phyloP scores from a whole-genome alignment of 2,113 vertebrate genomes.

The Vidua chalybeata region DNA sequence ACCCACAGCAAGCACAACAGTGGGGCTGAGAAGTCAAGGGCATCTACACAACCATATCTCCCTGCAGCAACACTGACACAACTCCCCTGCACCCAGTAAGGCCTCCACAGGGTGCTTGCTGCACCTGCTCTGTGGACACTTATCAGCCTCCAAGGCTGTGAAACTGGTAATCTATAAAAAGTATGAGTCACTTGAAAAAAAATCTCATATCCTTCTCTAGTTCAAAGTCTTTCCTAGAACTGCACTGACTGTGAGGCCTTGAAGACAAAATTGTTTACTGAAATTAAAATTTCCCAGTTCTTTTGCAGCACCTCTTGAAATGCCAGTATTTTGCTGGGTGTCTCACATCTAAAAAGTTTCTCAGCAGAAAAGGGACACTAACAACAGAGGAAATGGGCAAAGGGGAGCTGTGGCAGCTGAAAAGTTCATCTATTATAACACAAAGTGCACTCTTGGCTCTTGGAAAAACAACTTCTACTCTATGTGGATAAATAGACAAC shows the following conservation, averaged over 20 bases:
- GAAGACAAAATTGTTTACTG: not conserved
- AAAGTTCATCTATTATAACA: not conserved
- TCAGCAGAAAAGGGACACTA: not conserved
- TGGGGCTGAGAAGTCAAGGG: rapidly evolving
- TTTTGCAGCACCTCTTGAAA: not conserved
- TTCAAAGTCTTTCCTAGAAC: conserved; percentile 53
- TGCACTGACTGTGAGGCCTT: not conserved
- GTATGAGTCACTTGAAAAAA: not conserved
- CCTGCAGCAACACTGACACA: not conserved
- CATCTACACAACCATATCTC: not conserved
- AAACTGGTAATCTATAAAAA: conserved; percentile 34
- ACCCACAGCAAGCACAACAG: not conserved
- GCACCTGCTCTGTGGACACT: conserved; percentile 13
- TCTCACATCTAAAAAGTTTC: not conserved
- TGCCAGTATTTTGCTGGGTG: not conserved
- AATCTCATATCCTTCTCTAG: not conserved
- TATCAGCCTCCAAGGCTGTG: conserved; percentile 14
- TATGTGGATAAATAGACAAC: not conserved
- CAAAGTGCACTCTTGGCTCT: not conserved
- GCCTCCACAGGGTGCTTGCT: not conserved
- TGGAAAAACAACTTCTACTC: not conserved
- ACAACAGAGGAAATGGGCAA: not conserved
- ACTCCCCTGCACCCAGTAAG: not conserved
- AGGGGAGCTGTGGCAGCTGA: not conserved
- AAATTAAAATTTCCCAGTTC: not conserved